Evolutionary conservation across 2,113 vertebrate genomes (phyloP).

Genomic region (Neopipo cinnamomea): DNA sequence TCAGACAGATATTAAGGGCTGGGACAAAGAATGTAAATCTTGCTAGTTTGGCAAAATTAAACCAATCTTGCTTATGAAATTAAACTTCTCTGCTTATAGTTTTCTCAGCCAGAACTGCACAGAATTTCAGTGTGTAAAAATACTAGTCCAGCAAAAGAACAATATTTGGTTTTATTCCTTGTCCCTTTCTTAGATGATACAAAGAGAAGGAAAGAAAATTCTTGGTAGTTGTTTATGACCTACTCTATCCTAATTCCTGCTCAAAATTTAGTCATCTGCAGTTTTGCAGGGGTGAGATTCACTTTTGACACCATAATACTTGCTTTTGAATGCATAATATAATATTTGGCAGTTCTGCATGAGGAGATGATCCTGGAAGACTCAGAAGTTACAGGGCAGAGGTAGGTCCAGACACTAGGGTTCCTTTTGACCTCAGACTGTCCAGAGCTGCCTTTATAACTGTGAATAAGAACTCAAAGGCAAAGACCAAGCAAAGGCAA

Average conservation of each 20-base stretch:
- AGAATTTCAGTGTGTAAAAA: neutral
- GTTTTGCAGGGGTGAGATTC: neutral
- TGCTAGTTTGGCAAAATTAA: constrained; percentile 20
- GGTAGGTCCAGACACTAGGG: neutral
- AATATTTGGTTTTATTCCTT: neutral
- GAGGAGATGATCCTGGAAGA: neutral
- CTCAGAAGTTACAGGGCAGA: neutral
- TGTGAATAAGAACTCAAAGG: neutral
- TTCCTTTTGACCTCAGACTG: neutral
- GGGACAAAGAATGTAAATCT: neutral
- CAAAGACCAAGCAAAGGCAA: neutral
- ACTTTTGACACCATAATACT: neutral
- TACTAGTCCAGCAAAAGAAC: neutral
- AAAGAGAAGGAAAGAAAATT: neutral
- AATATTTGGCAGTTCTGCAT: neutral
- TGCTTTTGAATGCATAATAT: neutral
- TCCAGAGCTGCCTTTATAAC: neutral
- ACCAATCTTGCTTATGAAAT: neutral
- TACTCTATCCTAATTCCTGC: neutral
- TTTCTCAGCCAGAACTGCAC: constrained; percentile 2
- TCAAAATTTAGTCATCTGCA: neutral
- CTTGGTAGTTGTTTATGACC: neutral
- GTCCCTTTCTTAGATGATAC: neutral
- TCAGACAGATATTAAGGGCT: neutral
- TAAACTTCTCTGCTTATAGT: neutral